Percentiles rank a stretch among this genome's conserved stretches.
phyloP scores from a whole-genome alignment of 2,113 vertebrate species.

The Cyphotilapia sp. region DNA sequence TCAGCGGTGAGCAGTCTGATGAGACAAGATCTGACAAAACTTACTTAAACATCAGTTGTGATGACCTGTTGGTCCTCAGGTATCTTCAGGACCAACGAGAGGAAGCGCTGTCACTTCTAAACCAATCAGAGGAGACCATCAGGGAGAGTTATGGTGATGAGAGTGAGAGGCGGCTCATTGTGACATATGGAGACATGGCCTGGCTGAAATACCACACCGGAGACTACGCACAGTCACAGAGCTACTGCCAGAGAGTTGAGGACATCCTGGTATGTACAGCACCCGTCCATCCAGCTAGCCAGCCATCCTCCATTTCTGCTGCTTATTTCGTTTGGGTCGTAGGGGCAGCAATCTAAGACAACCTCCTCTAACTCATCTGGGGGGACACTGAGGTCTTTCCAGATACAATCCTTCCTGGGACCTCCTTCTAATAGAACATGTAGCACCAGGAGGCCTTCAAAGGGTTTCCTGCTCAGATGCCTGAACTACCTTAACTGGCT shows the following conservation, averaged over 20 bases:
- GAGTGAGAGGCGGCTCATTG: background rate
- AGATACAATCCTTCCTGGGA: background rate
- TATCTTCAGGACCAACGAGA: background rate
- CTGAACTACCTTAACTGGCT: background rate
- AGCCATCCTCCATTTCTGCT: background rate
- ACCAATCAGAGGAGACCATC: background rate
- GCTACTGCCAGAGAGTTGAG: background rate
- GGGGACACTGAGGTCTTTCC: background rate
- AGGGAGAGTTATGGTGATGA: background rate
- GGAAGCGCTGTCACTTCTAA: background rate
- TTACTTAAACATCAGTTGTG: background rate
- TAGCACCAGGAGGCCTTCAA: background rate
- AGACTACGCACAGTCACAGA: background rate
- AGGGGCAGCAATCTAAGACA: background rate
- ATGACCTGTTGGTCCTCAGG: background rate
- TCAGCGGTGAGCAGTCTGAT: background rate
- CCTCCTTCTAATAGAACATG: background rate
- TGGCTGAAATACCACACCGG: background rate
- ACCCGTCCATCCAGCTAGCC: background rate
- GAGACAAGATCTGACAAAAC: background rate
- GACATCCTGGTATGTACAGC: background rate
- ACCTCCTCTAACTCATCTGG: background rate
- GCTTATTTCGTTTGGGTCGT: background rate
- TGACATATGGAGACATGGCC: slow-evolving; percentile 5
- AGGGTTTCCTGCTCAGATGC: background rate